phyloP scores from a whole-genome alignment of 2,113 vertebrate species.

The Loxodonta africana region DNA sequence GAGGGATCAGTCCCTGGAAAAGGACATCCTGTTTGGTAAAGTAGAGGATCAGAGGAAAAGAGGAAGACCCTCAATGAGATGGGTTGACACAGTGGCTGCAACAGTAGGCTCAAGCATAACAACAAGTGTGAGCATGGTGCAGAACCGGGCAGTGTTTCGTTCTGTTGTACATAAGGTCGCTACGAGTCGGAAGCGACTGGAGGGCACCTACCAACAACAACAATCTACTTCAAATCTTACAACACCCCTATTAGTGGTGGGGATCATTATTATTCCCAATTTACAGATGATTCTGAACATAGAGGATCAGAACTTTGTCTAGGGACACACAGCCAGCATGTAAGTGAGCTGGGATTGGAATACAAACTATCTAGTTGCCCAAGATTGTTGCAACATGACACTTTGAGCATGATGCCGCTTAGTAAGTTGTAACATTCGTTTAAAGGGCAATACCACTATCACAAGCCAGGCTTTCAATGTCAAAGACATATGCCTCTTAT shows the following conservation, averaged over 20 bases:
- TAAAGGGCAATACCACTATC: not conserved
- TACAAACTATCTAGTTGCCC: not conserved
- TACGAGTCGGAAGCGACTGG: too few relatives aligned
- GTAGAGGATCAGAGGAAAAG: too few relatives aligned
- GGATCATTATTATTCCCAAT: not conserved
- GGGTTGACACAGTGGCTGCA: too few relatives aligned
- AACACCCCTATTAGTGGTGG: not conserved
- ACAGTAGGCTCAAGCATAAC: too few relatives aligned
- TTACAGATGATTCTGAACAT: not conserved
- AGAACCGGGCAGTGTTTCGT: too few relatives aligned
- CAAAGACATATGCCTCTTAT: not conserved
- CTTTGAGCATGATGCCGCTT: not conserved
- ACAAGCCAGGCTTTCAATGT: not conserved
- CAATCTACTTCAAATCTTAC: not conserved
- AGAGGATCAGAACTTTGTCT: conserved; percentile 11
- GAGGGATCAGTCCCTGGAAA: too few relatives aligned
- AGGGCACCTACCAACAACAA: too few relatives aligned
- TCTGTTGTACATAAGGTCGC: too few relatives aligned
- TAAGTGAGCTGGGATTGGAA: not conserved
- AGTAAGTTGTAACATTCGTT: not conserved
- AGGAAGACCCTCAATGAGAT: too few relatives aligned
- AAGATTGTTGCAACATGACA: not conserved
- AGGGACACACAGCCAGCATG: not conserved
- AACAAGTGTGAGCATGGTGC: too few relatives aligned
- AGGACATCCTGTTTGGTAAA: too few relatives aligned